Percentiles rank a stretch among this genome's conserved stretches.
Conservation (phyloP, 2,113 vertebrate genomes). For the Gymnogyps californianus region DNA sequence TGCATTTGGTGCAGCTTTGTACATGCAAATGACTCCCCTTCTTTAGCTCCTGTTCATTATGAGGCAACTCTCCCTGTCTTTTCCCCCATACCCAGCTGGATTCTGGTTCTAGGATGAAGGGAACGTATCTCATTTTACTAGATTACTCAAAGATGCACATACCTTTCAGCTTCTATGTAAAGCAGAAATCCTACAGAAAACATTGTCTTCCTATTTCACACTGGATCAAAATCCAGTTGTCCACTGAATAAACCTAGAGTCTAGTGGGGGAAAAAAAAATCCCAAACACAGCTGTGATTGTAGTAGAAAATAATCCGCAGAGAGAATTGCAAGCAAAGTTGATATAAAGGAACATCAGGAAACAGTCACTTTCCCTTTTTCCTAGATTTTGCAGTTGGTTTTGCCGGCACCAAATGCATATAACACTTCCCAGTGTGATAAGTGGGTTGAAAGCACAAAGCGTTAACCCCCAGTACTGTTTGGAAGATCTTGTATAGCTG, state of each 20-base stretch:
- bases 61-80: rapidly evolving
- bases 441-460: background rate
- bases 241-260: background rate
- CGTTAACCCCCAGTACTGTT: background rate
- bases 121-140: background rate
- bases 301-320: background rate
- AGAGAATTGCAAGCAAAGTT: background rate
- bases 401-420: background rate
- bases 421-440: background rate
- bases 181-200: background rate
- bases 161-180: background rate
- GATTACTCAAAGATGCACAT: background rate
- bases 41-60: background rate
- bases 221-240: background rate
- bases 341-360: background rate
- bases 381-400: background rate
- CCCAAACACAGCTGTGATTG: background rate
- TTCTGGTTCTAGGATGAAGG: background rate
- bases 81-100: background rate
- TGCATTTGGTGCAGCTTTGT: background rate
- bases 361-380: background rate
- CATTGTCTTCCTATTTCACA: background rate
- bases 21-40: background rate
- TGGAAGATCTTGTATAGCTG: background rate
- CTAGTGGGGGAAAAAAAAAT: background rate